A percentile compares a stretch with the other conserved stretches of the same genome.
Conservation (phyloP, 1,140 invertebrate genomes). For the Carposina sasakii region DNA sequence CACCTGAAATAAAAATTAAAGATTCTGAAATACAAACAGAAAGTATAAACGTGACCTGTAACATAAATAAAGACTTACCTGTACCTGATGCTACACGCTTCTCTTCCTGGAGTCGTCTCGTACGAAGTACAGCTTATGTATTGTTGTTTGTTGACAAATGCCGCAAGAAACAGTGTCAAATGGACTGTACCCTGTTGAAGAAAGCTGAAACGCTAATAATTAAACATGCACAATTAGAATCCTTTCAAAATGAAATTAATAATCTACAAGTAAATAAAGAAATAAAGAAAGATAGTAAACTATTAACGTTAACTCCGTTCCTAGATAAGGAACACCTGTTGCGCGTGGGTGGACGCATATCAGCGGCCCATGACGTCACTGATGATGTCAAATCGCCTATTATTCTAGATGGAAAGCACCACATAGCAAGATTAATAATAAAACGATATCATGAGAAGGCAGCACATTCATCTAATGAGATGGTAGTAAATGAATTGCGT, state of each 20-base stretch:
- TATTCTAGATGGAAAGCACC: constrained; percentile 16
- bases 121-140: constrained; percentile 13
- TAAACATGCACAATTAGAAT: constrained; percentile 16
- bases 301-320: constrained; percentile 15
- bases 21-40: too few species aligned
- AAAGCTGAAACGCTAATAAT: constrained; percentile 16
- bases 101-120: constrained; percentile 14
- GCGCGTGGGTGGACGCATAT: constrained; percentile 24
- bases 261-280: constrained; percentile 12
- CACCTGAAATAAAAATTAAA: too few species aligned
- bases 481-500: constrained; percentile 13
- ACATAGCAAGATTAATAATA: constrained; percentile 14
- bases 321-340: constrained; percentile 12
- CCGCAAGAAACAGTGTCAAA: not conserved
- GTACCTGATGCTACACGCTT: constrained; percentile 14
- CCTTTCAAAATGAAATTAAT: constrained; percentile 10
- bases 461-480: constrained; percentile 7
- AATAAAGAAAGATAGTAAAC: constrained; percentile 10
- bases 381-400: constrained; percentile 1
- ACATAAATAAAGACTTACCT: constrained; percentile 6
- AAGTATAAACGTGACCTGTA: too few species aligned
- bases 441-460: constrained; percentile 14
- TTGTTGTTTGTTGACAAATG: constrained; percentile 21
- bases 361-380: constrained; percentile 13
- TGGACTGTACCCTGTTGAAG: constrained; percentile 11